Evolutionary conservation across 1,140 invertebrate species (phyloP).

Genomic region (Helicoverpa armigera): DNA sequence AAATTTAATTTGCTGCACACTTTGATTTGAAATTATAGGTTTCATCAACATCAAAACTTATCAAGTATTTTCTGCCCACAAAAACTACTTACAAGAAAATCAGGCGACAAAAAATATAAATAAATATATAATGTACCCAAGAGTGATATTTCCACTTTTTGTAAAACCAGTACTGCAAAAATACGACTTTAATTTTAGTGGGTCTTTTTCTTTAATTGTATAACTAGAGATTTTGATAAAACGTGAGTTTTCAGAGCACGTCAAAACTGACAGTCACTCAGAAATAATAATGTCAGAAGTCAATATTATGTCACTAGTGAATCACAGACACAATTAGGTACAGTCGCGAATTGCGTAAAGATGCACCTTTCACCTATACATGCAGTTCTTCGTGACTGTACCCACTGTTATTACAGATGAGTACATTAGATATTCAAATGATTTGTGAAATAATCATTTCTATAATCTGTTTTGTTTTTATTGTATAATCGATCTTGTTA

Average conservation of each 20-base stretch:
- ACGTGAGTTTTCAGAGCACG: background rate
- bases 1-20: background rate
- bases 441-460: background rate
- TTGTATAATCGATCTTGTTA: no score
- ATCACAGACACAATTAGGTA: constrained; percentile 52
- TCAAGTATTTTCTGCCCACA: no score
- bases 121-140: no score
- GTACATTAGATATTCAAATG: background rate
- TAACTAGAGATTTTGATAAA: background rate
- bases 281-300: constrained; percentile 51
- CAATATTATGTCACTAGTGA: constrained; percentile 51
- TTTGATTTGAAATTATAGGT: no score
- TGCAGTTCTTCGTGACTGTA: constrained; percentile 35
- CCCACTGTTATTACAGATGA: background rate
- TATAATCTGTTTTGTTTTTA: no score
- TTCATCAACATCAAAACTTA: no score
- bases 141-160: no score
- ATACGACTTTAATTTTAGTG: no score
- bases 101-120: no score
- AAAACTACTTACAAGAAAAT: no score
- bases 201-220: background rate
- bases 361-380: constrained; percentile 55
- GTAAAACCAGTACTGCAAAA: no score
- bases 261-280: background rate
- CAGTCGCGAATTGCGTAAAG: constrained; percentile 46